These are phyloP conservation scores for Chromoteleia sp. DNA, from an alignment of 2,888 invertebrate species.

Conservation along the genomic window DNA sequence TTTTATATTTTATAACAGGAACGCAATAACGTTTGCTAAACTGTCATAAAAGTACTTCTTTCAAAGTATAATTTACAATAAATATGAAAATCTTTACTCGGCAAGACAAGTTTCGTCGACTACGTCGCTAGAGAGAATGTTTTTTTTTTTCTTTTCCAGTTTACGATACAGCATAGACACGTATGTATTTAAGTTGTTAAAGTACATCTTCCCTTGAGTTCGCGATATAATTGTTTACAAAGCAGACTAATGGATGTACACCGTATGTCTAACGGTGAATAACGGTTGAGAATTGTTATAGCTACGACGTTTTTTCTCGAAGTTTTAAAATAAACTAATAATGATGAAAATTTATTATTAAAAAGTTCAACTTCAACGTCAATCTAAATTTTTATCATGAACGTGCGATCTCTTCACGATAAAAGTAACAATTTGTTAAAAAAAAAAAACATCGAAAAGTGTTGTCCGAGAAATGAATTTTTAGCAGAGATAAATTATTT, in stretches of 20 bases:
- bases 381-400: too few relatives aligned
- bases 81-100: constrained; percentile 9
- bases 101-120: neutral
- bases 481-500: too few relatives aligned
- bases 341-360: neutral
- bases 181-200: constrained; percentile 27
- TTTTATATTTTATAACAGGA: too few relatives aligned
- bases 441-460: too few relatives aligned
- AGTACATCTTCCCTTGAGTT: constrained; percentile 36
- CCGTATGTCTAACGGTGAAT: constrained; percentile 61
- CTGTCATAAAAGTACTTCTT: too few relatives aligned
- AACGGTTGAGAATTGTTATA: constrained; percentile 60
- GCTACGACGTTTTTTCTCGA: constrained; percentile 37
- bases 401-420: too few relatives aligned
- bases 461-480: too few relatives aligned
- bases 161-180: neutral
- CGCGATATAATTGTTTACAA: constrained; percentile 47
- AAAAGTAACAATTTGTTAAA: too few relatives aligned
- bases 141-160: constrained; percentile 1
- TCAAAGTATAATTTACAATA: neutral
- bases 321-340: constrained; percentile 4
- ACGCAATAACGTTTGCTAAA: too few relatives aligned
- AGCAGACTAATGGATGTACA: constrained; percentile 38
- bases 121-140: neutral
- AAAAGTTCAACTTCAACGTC: constrained; percentile 7